phyloP scores from a whole-genome alignment of 2,888 invertebrate species.

The Pyrocoelia pectoralis region DNA sequence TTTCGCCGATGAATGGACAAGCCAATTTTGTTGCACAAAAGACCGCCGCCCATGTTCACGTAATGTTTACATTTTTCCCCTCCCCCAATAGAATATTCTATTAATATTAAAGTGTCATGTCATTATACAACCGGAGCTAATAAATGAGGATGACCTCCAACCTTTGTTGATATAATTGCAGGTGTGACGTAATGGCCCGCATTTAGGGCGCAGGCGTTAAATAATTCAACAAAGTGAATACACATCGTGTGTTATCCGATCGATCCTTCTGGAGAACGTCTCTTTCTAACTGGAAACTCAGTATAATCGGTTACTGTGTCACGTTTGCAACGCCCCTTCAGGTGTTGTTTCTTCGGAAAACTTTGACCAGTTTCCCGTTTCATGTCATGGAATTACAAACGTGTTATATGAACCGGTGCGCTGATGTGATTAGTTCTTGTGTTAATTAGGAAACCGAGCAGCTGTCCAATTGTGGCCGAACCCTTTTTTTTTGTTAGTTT shows the following conservation, averaged over 20 bases:
- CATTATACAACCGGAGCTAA: slow-evolving; percentile 3
- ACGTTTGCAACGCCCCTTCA: slow-evolving; percentile 18
- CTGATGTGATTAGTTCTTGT: too few species aligned
- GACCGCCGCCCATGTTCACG: background rate
- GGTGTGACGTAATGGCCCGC: slow-evolving; percentile 48
- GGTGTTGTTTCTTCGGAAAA: slow-evolving; percentile 7
- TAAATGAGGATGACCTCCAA: slow-evolving; percentile 41
- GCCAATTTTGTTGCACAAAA: background rate
- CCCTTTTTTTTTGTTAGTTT: too few species aligned
- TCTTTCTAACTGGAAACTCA: slow-evolving; percentile 35
- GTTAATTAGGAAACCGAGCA: too few species aligned
- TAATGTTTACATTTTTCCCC: background rate
- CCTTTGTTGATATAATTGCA: slow-evolving; percentile 48
- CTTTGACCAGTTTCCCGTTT: background rate
- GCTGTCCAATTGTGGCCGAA: too few species aligned
- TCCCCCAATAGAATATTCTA: background rate
- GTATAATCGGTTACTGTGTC: slow-evolving; percentile 57
- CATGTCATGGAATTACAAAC: too few species aligned
- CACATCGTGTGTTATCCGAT: slow-evolving; percentile 42
- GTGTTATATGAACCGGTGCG: too few species aligned
- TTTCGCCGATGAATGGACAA: background rate
- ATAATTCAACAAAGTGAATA: slow-evolving; percentile 40
- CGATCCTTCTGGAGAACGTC: slow-evolving; percentile 39
- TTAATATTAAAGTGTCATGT: background rate
- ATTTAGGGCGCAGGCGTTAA: slow-evolving; percentile 43